Evolutionary conservation across 1,140 invertebrate species (phyloP).

Genomic region (Anadara kagoshimensis): DNA sequence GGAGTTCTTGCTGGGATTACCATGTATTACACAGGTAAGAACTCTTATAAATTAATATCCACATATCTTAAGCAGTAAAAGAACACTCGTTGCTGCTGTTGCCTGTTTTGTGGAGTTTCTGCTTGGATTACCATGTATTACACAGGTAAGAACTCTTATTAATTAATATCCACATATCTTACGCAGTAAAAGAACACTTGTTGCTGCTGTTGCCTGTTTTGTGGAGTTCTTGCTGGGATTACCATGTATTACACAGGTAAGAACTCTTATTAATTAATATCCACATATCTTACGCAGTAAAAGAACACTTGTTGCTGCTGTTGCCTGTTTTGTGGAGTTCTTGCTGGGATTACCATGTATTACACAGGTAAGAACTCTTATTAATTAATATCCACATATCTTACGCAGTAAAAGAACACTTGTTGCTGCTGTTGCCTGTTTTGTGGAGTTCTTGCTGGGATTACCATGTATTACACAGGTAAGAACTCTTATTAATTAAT

Average conservation of each 20-base stretch:
- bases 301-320: slow-evolving; percentile 54
- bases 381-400: slow-evolving; percentile 62
- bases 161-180: slow-evolving; percentile 64
- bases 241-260: slow-evolving; percentile 65
- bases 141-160: slow-evolving; percentile 64
- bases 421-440: slow-evolving; percentile 54
- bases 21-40: slow-evolving; percentile 66
- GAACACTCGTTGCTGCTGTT: slow-evolving; percentile 53
- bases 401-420: slow-evolving; percentile 57
- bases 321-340: slow-evolving; percentile 62
- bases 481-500: no score
- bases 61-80: slow-evolving; percentile 50
- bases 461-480: slow-evolving; percentile 65
- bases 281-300: slow-evolving; percentile 56
- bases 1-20: slow-evolving; percentile 62
- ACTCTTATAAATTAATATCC: slow-evolving; percentile 66
- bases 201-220: slow-evolving; percentile 57
- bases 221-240: slow-evolving; percentile 64
- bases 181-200: slow-evolving; percentile 53
- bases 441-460: slow-evolving; percentile 63
- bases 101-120: slow-evolving; percentile 61
- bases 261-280: slow-evolving; percentile 65
- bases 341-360: slow-evolving; percentile 62
- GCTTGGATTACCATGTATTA: slow-evolving; percentile 62
- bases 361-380: slow-evolving; percentile 64